Percentiles rank a stretch among this genome's conserved stretches.
Conservation (phyloP, 2,113 vertebrate species). For the Zosterops pallidus region DNA sequence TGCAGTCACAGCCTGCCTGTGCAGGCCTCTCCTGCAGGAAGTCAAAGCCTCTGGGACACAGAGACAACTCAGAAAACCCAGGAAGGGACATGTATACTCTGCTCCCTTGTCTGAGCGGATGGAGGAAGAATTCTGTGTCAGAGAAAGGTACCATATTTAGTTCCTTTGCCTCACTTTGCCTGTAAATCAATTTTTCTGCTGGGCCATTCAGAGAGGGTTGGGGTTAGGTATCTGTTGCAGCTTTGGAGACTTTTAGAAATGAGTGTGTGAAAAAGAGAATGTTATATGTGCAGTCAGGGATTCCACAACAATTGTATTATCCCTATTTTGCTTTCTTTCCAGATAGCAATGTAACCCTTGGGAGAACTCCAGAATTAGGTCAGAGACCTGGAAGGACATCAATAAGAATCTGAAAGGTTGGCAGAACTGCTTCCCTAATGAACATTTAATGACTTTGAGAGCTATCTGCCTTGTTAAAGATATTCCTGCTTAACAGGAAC, state of each 20-base stretch:
- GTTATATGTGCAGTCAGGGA: background rate
- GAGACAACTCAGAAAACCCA: background rate
- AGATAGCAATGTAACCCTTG: slow-evolving; percentile 52
- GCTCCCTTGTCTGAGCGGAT: background rate
- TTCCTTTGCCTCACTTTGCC: background rate
- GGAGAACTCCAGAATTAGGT: slow-evolving; percentile 65
- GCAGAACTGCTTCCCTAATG: slow-evolving; percentile 62
- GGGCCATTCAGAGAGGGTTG: background rate
- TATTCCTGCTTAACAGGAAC: slow-evolving; percentile 42
- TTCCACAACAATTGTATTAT: slow-evolving; percentile 49
- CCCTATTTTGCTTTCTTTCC: slow-evolving; percentile 44
- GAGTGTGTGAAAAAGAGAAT: background rate
- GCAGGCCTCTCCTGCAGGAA: background rate
- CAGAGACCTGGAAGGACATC: slow-evolving; percentile 67
- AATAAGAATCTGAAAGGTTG: slow-evolving; percentile 62
- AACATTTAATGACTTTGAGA: slow-evolving; percentile 67
- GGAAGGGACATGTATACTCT: background rate
- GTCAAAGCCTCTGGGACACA: background rate
- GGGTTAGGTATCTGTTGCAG: slow-evolving; percentile 1
- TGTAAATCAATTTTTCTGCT: background rate
- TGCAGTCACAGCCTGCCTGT: background rate
- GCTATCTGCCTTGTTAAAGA: slow-evolving; percentile 60
- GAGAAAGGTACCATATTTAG: background rate
- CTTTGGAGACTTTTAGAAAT: background rate
- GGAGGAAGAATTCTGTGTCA: background rate